A percentile compares a stretch with the other conserved stretches of the same genome.
These are phyloP conservation scores for Eulemur rufifrons DNA, from an alignment of 2,113 vertebrate species.

Conservation along the genomic window DNA sequence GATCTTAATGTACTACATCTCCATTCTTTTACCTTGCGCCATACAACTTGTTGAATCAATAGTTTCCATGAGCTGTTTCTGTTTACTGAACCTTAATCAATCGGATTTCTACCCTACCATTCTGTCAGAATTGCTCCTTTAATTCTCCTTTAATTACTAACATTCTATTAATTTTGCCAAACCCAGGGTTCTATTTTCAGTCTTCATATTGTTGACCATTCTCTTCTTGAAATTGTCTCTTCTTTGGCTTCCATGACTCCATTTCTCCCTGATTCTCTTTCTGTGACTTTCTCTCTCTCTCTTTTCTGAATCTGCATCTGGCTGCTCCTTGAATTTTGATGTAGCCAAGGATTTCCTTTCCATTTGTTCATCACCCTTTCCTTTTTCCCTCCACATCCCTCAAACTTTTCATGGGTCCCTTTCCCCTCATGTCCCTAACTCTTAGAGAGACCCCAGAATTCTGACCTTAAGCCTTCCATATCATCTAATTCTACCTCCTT, in stretches of 20 bases:
- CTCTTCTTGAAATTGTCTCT: background rate
- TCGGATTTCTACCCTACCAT: background rate
- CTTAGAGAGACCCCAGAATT: background rate
- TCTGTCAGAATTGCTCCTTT: background rate
- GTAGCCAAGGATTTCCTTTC: background rate
- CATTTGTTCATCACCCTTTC: background rate
- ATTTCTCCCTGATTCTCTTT: background rate
- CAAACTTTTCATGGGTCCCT: too few species aligned
- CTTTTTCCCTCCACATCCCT: background rate
- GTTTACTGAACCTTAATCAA: background rate
- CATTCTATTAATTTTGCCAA: background rate
- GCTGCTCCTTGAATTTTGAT: background rate
- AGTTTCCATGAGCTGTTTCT: background rate
- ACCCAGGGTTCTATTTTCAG: background rate
- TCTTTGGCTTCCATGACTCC: background rate
- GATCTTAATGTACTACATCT: background rate
- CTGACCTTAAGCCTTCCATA: background rate
- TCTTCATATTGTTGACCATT: background rate
- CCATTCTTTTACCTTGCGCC: background rate
- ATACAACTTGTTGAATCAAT: background rate
- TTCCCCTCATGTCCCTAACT: background rate
- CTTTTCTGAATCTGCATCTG: too few species aligned
- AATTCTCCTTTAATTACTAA: background rate
- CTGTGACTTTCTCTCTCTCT: background rate
- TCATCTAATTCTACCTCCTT: background rate